Conservation (phyloP, 1,140 invertebrate genomes). For the Drosophila fuyamai region DNA sequence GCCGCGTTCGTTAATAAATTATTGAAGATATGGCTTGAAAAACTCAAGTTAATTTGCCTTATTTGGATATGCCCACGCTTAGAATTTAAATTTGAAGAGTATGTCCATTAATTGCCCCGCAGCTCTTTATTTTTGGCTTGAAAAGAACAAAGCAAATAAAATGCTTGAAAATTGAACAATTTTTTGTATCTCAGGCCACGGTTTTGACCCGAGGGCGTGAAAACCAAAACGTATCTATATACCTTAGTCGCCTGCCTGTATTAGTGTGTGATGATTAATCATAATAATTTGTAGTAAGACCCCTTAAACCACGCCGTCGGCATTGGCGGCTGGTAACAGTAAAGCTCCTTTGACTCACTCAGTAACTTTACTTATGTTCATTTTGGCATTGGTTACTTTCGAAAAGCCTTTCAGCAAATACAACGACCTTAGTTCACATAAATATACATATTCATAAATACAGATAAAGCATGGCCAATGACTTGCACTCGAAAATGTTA, state of each 20-base stretch:
- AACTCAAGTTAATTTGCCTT: slow-evolving; percentile 13
- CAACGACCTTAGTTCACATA: slow-evolving; percentile 40
- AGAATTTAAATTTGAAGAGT: slow-evolving; percentile 19
- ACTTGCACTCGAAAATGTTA: slow-evolving; percentile 70
- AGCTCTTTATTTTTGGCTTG: slow-evolving; percentile 18
- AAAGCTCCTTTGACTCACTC: slow-evolving; percentile 25
- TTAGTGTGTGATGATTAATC: slow-evolving; percentile 50
- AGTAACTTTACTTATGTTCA: slow-evolving; percentile 33
- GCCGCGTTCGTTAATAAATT: not conserved
- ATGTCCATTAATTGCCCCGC: slow-evolving; percentile 17
- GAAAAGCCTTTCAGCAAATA: slow-evolving; percentile 45
- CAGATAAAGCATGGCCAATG: slow-evolving; percentile 28
- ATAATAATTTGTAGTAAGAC: slow-evolving; percentile 54
- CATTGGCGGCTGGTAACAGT: slow-evolving; percentile 44
- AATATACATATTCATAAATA: slow-evolving; percentile 32
- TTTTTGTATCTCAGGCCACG: slow-evolving; percentile 7
- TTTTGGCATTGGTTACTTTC: slow-evolving; percentile 53
- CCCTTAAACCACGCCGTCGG: slow-evolving; percentile 37
- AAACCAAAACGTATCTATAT: slow-evolving; percentile 46
- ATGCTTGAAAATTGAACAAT: slow-evolving; percentile 14
- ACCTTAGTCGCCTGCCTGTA: slow-evolving; percentile 21
- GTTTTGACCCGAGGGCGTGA: slow-evolving; percentile 37
- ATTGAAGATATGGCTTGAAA: slow-evolving; percentile 7
- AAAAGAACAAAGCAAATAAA: slow-evolving; percentile 35
- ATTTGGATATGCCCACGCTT: slow-evolving; percentile 40